Evolutionary conservation across 2,888 invertebrate species (phyloP).

Genomic region (Lydus trimaculatus): DNA sequence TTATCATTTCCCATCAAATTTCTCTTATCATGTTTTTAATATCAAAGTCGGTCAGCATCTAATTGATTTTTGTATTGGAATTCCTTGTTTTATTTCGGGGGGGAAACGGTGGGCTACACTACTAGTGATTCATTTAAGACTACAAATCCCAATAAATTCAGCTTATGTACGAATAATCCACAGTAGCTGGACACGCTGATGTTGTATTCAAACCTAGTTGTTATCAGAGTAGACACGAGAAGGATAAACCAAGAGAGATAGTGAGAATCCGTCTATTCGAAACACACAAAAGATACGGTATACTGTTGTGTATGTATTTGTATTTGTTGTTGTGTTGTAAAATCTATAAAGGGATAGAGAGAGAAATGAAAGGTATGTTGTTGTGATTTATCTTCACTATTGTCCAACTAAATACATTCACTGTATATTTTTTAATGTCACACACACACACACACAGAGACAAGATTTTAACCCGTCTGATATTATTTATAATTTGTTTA

Average conservation of each 20-base stretch:
- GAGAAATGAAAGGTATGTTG: slow-evolving; percentile 7
- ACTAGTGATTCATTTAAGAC: slow-evolving; percentile 6
- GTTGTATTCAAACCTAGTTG: slow-evolving; percentile 1
- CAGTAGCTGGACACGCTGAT: slow-evolving; percentile 50
- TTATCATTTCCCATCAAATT: too few relatives aligned
- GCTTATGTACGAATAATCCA: slow-evolving; percentile 59
- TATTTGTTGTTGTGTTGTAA: slow-evolving; percentile 1
- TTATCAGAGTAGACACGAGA: not conserved
- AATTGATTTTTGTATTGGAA: not conserved
- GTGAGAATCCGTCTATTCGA: too few relatives aligned
- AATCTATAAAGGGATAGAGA: not conserved
- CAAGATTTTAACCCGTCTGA: not conserved
- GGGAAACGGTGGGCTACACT: not conserved
- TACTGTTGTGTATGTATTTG: not conserved
- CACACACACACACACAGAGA: not conserved
- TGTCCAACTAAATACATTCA: slow-evolving; percentile 3
- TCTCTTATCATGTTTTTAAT: not conserved
- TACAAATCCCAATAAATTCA: slow-evolving; percentile 57
- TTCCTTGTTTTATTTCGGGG: not conserved
- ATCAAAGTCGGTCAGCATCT: not conserved
- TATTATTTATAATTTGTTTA: not conserved
- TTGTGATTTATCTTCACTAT: slow-evolving; percentile 4
- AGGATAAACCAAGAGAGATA: not conserved
- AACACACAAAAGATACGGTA: not conserved
- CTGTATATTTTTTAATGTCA: slow-evolving; percentile 5